Conservation (phyloP, 2,113 vertebrate genomes). For the Callithrix jacchus region DNA sequence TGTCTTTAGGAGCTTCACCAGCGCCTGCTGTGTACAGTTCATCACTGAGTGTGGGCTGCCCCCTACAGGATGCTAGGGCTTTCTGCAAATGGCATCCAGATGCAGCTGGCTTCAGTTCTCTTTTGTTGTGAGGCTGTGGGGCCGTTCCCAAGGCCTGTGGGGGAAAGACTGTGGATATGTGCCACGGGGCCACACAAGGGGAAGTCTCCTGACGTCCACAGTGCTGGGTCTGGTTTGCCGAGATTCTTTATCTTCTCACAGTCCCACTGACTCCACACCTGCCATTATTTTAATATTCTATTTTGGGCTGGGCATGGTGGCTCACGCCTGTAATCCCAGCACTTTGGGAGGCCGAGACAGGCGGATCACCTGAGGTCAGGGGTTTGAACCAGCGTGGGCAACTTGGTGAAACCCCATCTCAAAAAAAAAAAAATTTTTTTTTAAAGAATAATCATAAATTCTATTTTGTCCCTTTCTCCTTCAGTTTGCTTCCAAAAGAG, state of each 20-base stretch:
- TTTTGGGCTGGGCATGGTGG: background rate
- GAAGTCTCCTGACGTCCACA: background rate
- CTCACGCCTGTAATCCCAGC: too few species aligned
- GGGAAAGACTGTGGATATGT: background rate
- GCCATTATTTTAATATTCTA: background rate
- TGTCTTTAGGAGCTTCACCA: background rate
- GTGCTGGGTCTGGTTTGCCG: background rate
- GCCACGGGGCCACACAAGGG: background rate
- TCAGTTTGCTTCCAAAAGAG: background rate
- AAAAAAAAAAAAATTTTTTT: too few species aligned
- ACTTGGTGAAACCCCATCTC: too few species aligned
- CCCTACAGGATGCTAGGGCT: background rate
- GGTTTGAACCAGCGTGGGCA: too few species aligned
- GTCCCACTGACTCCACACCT: background rate
- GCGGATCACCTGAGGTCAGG: too few species aligned
- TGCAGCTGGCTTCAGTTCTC: background rate
- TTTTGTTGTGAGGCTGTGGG: background rate
- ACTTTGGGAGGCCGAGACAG: too few species aligned
- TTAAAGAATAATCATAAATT: background rate
- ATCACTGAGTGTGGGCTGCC: background rate
- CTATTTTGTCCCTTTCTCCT: background rate
- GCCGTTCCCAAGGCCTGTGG: background rate
- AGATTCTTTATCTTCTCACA: background rate
- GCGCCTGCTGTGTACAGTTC: background rate
- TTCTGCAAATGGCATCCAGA: background rate